Evolutionary conservation across 2,797 vertebrate species (phyloP).

Genomic region (Cyclopterus lumpus): DNA sequence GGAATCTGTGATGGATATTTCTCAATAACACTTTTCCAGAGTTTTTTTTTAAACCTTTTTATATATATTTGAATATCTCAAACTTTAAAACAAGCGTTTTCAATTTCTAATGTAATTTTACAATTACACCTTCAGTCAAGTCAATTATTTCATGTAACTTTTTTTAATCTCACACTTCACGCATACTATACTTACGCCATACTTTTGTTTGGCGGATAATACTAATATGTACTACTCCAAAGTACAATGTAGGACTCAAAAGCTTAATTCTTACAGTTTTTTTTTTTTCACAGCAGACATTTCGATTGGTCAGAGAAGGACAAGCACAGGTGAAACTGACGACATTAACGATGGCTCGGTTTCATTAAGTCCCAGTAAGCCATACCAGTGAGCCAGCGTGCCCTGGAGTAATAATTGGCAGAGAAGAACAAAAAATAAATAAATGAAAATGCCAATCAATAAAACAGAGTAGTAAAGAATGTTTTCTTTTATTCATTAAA

Average conservation of each 20-base stretch:
- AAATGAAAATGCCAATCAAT: slow-evolving; percentile 6
- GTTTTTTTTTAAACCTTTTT: not conserved
- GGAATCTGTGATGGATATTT: not conserved
- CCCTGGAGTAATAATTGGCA: too few relatives aligned
- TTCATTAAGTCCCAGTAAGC: not conserved
- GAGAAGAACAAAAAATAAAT: too few relatives aligned
- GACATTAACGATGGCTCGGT: not conserved
- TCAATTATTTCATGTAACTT: not conserved
- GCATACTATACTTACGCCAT: not conserved
- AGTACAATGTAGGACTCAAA: not conserved
- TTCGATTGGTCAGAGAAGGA: not conserved
- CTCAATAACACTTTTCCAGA: not conserved
- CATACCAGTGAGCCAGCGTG: not conserved
- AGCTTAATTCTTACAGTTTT: not conserved
- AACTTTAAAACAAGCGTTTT: not conserved
- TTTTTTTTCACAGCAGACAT: not conserved
- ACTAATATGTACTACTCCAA: not conserved
- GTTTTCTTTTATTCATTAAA: slow-evolving; percentile 82
- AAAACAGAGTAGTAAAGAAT: slow-evolving; percentile 70
- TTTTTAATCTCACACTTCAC: not conserved
- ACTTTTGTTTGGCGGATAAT: not conserved
- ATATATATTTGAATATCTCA: not conserved
- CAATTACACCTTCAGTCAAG: not conserved
- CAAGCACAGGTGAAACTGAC: not conserved
- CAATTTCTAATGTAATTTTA: not conserved